A percentile compares a stretch with the other conserved stretches of the same genome.
These are phyloP conservation scores for Varanus komodoensis DNA, from an alignment of 2,113 vertebrate species.

Conservation along the genomic window DNA sequence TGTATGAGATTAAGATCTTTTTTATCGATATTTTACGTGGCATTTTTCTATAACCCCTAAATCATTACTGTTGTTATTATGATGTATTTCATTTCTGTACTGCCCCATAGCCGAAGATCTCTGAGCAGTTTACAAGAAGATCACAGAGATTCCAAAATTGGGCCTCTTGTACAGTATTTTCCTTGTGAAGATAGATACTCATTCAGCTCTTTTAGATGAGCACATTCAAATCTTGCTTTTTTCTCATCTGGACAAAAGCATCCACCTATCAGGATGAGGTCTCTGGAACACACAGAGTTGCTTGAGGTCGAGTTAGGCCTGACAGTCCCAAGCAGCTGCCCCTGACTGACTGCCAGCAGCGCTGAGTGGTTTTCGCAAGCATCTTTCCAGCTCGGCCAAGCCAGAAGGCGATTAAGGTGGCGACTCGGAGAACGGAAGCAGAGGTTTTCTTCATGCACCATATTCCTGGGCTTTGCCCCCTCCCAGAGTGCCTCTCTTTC, in stretches of 20 bases:
- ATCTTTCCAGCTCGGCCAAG: background rate
- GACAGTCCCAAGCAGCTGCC: too few relatives aligned
- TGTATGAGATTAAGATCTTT: background rate
- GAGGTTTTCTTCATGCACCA: fast-evolving
- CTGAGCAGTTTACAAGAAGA: too few relatives aligned
- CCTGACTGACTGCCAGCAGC: background rate
- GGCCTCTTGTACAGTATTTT: background rate
- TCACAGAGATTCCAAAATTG: background rate
- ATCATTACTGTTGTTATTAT: too few relatives aligned
- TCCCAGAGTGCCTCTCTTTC: background rate
- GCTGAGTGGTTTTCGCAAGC: background rate
- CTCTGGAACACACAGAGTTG: background rate
- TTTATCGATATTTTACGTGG: background rate
- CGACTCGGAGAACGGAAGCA: too few relatives aligned
- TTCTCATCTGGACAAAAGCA: background rate
- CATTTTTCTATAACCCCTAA: background rate
- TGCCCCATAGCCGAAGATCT: too few relatives aligned
- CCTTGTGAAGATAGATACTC: background rate
- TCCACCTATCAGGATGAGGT: too few relatives aligned
- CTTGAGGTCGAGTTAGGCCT: background rate
- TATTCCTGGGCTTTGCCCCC: background rate
- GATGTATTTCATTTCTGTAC: too few relatives aligned
- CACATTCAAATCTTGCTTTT: background rate
- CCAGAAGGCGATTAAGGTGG: background rate
- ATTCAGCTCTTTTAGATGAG: background rate